These are phyloP conservation scores for Cryptoprocta ferox DNA, from an alignment of 2,797 vertebrate species.

Conservation along the genomic window DNA sequence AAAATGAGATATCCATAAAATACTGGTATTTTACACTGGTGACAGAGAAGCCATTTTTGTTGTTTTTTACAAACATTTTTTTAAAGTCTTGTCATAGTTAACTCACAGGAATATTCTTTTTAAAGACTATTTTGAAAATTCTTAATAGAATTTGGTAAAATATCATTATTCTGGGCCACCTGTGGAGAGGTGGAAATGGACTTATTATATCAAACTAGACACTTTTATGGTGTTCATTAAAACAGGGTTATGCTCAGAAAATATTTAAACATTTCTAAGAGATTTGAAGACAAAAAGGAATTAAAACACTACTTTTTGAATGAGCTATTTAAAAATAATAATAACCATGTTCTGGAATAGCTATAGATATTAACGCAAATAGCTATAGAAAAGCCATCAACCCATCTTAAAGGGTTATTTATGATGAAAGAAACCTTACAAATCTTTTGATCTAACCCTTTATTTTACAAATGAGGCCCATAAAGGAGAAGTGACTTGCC, in stretches of 20 bases:
- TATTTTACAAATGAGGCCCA: constrained; percentile 3
- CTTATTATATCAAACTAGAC: neutral
- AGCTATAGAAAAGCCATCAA: neutral
- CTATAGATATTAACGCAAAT: neutral
- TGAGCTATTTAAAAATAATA: constrained; percentile 34
- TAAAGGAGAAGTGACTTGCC: neutral
- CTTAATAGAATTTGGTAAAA: constrained; percentile 21
- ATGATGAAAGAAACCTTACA: neutral
- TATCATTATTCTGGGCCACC: neutral
- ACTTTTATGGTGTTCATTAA: constrained; percentile 42
- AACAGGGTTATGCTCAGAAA: neutral
- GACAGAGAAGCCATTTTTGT: neutral
- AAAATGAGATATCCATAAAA: constrained; percentile 15
- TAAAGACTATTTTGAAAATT: neutral
- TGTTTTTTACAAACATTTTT: neutral
- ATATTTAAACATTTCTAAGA: neutral
- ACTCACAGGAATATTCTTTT: neutral
- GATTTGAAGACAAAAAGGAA: constrained; percentile 31
- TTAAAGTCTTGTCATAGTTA: neutral
- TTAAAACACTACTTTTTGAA: neutral
- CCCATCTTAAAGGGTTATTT: neutral
- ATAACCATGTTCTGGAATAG: constrained; percentile 24
- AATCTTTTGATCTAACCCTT: neutral
- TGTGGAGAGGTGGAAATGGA: neutral
- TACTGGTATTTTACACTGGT: neutral